phyloP scores from a whole-genome alignment of 2,113 vertebrate genomes.

The Phyllostomus discolor region DNA sequence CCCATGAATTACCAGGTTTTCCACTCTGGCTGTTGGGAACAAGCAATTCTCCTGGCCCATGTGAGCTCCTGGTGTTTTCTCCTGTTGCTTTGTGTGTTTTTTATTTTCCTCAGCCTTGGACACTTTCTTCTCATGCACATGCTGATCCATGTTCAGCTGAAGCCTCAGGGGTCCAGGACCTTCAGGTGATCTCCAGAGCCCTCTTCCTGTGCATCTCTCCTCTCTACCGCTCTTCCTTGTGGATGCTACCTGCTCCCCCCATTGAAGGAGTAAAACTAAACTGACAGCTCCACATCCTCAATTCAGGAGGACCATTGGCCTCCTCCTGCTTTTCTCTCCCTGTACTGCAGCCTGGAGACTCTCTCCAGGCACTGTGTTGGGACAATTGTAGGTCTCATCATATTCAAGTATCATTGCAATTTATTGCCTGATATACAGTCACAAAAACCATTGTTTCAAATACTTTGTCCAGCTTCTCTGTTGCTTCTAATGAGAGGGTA shows the following conservation, averaged over 20 bases:
- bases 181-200: not conserved
- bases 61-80: not conserved
- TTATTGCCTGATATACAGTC: not conserved
- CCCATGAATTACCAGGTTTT: not conserved
- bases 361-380: not conserved
- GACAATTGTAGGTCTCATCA: not conserved
- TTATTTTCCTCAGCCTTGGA: not conserved
- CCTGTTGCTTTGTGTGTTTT: not conserved
- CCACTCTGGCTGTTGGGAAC: not conserved
- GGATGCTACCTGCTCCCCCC: not conserved
- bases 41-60: not conserved
- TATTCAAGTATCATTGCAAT: not conserved
- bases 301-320: not conserved
- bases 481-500: too few relatives aligned
- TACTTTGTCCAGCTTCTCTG: too few relatives aligned
- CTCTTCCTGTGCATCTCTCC: not conserved
- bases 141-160: not conserved
- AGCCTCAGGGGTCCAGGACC: not conserved
- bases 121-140: not conserved
- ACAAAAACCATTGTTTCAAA: not conserved
- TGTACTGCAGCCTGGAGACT: not conserved
- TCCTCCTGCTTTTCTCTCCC: not conserved
- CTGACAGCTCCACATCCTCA: not conserved
- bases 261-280: not conserved
- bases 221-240: not conserved